Percentiles rank a stretch among this genome's conserved stretches.
Conservation (phyloP, 2,113 vertebrate genomes). For the Laticauda laticaudata region DNA sequence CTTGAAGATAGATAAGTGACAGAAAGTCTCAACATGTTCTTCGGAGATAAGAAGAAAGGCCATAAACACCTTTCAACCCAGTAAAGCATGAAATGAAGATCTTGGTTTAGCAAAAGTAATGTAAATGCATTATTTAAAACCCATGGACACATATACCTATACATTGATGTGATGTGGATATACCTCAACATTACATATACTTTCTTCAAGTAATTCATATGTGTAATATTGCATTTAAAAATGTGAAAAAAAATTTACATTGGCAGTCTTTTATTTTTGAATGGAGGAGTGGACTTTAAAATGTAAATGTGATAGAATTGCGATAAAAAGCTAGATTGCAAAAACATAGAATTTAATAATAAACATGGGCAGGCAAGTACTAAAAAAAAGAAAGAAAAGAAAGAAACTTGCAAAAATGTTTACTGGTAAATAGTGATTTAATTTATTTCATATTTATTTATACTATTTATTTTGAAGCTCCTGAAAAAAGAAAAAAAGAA, state of each 20-base stretch:
- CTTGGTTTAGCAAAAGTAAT: constrained; percentile 46
- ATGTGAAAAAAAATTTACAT: background rate
- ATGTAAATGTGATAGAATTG: background rate
- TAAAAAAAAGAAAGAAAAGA: background rate
- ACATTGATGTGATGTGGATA: constrained; percentile 38
- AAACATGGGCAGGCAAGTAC: background rate
- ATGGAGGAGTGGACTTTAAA: background rate
- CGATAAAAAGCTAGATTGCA: background rate
- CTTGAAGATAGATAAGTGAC: constrained; percentile 55
- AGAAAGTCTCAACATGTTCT: constrained; percentile 56
- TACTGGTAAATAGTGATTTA: background rate
- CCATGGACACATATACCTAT: background rate
- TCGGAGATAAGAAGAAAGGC: constrained; percentile 62
- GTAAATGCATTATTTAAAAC: constrained; percentile 43
- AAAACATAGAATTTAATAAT: background rate
- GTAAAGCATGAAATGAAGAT: constrained; percentile 58
- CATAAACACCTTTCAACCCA: constrained; percentile 59
- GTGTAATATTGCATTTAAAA: background rate
- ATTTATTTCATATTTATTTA: background rate
- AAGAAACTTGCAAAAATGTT: background rate
- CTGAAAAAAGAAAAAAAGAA: background rate
- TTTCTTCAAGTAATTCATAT: background rate
- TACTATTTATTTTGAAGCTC: background rate
- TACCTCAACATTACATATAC: constrained; percentile 21
- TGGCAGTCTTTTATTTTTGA: background rate